phyloP scores from a whole-genome alignment of 2,888 invertebrate species.

The Danaus chrysippus region DNA sequence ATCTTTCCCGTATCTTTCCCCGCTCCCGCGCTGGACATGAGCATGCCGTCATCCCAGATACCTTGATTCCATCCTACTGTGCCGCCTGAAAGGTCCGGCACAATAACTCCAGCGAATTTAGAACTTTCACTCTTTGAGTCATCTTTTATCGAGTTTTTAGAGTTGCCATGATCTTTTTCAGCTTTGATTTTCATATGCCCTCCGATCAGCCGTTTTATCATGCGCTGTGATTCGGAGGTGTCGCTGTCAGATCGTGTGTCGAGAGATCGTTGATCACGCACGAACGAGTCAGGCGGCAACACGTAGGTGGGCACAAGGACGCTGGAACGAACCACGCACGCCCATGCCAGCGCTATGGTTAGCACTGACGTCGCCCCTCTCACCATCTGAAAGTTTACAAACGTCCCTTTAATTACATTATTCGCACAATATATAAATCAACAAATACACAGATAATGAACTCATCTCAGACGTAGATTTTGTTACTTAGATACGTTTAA shows the following conservation, averaged over 20 bases:
- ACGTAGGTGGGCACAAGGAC: slow-evolving; percentile 77
- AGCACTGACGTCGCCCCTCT: slow-evolving; percentile 76
- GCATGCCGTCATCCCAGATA: slow-evolving; percentile 83
- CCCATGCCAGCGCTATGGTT: slow-evolving; percentile 71
- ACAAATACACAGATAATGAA: slow-evolving; percentile 41
- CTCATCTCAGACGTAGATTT: slow-evolving; percentile 70
- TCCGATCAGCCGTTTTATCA: slow-evolving; percentile 83
- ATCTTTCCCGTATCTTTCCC: slow-evolving; percentile 78
- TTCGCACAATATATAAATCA: slow-evolving; percentile 16
- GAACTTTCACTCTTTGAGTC: slow-evolving; percentile 62
- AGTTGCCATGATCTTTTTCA: slow-evolving; percentile 62
- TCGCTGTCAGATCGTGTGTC: slow-evolving; percentile 52
- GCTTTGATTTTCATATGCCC: slow-evolving; percentile 81
- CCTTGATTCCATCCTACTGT: slow-evolving; percentile 76
- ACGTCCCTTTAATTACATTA: slow-evolving; percentile 55
- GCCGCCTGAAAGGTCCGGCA: slow-evolving; percentile 71
- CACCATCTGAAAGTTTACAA: slow-evolving; percentile 76
- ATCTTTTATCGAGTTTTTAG: slow-evolving; percentile 63
- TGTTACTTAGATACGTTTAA: slow-evolving; percentile 53
- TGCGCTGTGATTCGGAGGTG: slow-evolving; percentile 70
- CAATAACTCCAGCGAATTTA: slow-evolving; percentile 63
- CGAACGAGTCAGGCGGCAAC: slow-evolving; percentile 75
- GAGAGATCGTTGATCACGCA: slow-evolving; percentile 74
- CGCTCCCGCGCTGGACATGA: slow-evolving; percentile 84
- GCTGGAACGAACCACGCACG: slow-evolving; percentile 59